Evolutionary conservation across 2,113 vertebrate genomes (phyloP), one percentile per base, ranked within the genome.

Genomic region (Reinhardtius hippoglossoides): DNA sequence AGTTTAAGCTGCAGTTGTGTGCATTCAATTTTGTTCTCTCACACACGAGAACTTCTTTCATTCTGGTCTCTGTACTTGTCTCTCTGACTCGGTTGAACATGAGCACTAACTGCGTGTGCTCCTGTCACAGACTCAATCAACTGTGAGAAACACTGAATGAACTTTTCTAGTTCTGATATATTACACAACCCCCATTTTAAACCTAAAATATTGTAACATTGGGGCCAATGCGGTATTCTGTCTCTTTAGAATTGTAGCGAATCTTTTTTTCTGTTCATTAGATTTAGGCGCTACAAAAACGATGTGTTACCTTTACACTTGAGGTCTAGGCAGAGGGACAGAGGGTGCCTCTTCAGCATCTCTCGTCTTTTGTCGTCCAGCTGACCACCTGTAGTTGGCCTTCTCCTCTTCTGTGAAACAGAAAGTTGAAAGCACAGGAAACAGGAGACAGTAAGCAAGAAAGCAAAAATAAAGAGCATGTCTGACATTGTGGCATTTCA

Each of bases 341-440:
- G 90, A 0, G 98, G 98, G 83, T 99, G 98, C 0, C 95, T 92
- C 88, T 97, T 98, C 26, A 99, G 92, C 97, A 99, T 98, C 92
- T 98, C 97, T 66, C 96, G 96, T 73, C 98, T 96, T 77, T 98
- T 99, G 84, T 99, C 98, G 0, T 99, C 98, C 91, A 98, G 90
- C 88, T 99, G 97, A 74, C 97, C 96, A 0, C 97, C 97, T 14
- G 97, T 94, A 0, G 97, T 99, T 58, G 96, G 95, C 46, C 98
- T 88, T 35, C 98, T 95, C 35, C 98, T 95, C 87, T 99, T 99
- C 97, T 99, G 80, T 74, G 14, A 78, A 23, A 42, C 31, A 71
- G 12, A 65, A 5, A 64, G 69, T 10, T n/a, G 57, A 55, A 58
- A 27, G 12, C 15, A 46, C 46, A 3, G 12, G 1, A 67, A 66